A percentile compares a stretch with the other conserved stretches of the same genome.
phyloP scores from a whole-genome alignment of 2,113 vertebrate species.

The Seriola quinqueradiata region DNA sequence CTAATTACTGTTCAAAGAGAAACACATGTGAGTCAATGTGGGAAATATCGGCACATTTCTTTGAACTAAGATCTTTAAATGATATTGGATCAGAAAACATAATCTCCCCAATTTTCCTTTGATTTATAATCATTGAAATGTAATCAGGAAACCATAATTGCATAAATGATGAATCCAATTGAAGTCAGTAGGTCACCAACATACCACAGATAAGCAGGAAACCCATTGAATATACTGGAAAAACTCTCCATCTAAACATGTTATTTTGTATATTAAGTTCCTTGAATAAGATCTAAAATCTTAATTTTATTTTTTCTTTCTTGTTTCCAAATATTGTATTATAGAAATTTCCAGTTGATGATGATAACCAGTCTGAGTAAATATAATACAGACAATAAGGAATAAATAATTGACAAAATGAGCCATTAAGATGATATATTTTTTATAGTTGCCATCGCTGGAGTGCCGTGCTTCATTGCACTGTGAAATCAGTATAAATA shows the following conservation, averaged over 20 bases:
- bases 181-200: slow-evolving; percentile 1
- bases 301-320: too few relatives aligned
- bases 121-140: slow-evolving; percentile 5
- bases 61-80: slow-evolving; percentile 7
- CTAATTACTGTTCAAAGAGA: slow-evolving; percentile 34
- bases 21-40: background rate
- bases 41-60: background rate
- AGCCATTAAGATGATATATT: background rate
- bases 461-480: background rate
- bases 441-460: background rate
- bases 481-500: too few relatives aligned
- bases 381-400: too few relatives aligned
- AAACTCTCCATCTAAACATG: background rate
- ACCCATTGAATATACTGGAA: background rate
- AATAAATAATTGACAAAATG: too few relatives aligned
- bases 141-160: slow-evolving; percentile 3
- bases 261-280: background rate
- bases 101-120: background rate
- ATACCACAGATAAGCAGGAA: background rate
- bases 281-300: background rate
- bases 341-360: too few relatives aligned
- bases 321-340: too few relatives aligned
- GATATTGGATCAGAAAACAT: background rate
- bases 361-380: too few relatives aligned
- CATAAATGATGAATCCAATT: slow-evolving; percentile 3